Evolutionary conservation across 2,113 vertebrate species (phyloP).

Genomic region (Sinosuthora webbiana): DNA sequence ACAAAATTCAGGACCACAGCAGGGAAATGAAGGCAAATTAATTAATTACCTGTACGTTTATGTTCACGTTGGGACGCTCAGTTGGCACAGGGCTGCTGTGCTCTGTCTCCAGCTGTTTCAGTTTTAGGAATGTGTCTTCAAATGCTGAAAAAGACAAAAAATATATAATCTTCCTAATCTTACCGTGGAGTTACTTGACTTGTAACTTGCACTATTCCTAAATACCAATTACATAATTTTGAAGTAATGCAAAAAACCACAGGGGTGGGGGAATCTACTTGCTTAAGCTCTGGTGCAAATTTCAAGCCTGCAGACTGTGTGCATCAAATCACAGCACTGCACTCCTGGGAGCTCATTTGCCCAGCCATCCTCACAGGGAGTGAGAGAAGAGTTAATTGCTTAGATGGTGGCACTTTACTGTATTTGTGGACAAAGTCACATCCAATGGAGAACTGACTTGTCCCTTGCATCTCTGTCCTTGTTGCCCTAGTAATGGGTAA

Average conservation of each 20-base stretch:
- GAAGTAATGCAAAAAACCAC: neutral
- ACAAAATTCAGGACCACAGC: neutral
- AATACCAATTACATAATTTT: neutral
- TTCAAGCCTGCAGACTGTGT: neutral
- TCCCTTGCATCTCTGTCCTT: neutral
- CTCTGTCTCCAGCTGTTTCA: conserved; percentile 85
- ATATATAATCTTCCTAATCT: neutral
- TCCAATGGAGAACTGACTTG: neutral
- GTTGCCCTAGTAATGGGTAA: neutral
- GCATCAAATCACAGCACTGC: neutral
- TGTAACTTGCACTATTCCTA: neutral
- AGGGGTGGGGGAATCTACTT: neutral
- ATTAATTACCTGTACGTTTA: conserved; percentile 86
- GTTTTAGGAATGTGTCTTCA: conserved; percentile 80
- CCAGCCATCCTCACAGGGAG: neutral
- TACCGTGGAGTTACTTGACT: neutral
- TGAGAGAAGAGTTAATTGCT: neutral
- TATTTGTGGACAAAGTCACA: neutral
- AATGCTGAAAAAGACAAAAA: conserved; percentile 35
- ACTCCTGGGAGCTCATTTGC: neutral
- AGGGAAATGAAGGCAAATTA: conserved; percentile 4
- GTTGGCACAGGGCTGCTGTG: neutral
- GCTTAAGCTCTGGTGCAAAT: neutral
- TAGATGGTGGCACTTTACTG: neutral
- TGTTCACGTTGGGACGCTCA: conserved; percentile 71